Base-by-base conservation (phyloP, 2,113 vertebrate genomes). In the Urocynchramus pylzowi region DNA sequence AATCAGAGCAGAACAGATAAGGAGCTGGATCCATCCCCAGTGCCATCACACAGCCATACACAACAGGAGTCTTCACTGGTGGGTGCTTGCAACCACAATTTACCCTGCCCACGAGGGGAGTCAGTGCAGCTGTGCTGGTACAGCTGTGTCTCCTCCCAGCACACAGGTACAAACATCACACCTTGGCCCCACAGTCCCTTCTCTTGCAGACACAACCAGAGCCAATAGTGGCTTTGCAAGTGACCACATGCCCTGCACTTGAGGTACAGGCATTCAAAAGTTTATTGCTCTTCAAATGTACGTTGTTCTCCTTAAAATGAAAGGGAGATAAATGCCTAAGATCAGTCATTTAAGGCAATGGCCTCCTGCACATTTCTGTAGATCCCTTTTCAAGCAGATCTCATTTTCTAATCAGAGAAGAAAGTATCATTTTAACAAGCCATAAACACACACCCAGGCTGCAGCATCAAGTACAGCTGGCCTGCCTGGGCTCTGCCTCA, bases 361-460 rank as follows among this genome's bases (percentile, higher is more conserved):
- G 28, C 47, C 83, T 85, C 54, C 69, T 65, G 49, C 14, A 41
- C 6, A 4, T 10, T 56, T 80, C 86, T 37, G 9, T n/a, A 56
- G 69, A 82, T 67, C 78, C 7, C 16, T 93, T 85, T 63, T 75
- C 27, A 64, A 31, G 44, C 27, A 96, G 84, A 92, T 52, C 70
- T 95, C 70, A 88, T 89, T 77, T 84, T 93, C 76, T 87, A 94
- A 77, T 63, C 71, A 92, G 27, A 71, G 7, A 69, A 41, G 71
- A 94, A 96, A 95, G 30, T 17, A 90, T 44, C 65, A 93, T 87
- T 93, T 90, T 74, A 78, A 65, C 68, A 83, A 83, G 64, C 47
- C 50, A 60, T 49, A 53, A 64, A 59, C 4, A 41, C 12, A 39
- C 18, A 59, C 9, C 33, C 13, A 50, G 9, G 18, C 18, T 63